Percentiles rank a stretch among this genome's conserved stretches.
phyloP scores from a whole-genome alignment of 2,113 vertebrate genomes.

The Strix aluco region DNA sequence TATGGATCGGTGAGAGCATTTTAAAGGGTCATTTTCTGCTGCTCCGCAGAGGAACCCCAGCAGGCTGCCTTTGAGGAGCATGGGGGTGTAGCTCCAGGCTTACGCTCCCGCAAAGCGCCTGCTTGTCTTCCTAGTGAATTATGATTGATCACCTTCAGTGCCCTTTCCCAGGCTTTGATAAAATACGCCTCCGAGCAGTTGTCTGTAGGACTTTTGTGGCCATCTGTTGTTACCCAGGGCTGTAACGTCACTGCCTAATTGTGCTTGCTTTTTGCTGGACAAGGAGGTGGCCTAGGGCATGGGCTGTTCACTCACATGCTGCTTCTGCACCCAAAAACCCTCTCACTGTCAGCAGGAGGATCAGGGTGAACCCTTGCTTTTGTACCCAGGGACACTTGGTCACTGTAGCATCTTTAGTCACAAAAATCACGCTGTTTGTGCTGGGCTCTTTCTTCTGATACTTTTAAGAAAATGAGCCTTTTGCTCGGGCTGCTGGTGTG shows the following conservation, averaged over 20 bases:
- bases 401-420: neutral
- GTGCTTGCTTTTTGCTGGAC: neutral
- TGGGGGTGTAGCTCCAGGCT: neutral
- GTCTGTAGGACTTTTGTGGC: neutral
- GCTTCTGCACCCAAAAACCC: neutral
- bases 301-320: accelerated
- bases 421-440: neutral
- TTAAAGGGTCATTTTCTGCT: neutral
- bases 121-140: neutral
- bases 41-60: neutral
- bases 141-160: neutral
- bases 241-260: neutral
- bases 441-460: neutral
- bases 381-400: too few species aligned
- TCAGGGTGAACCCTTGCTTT: neutral
- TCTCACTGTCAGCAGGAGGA: neutral
- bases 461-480: neutral
- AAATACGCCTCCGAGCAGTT: neutral
- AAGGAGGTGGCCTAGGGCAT: neutral
- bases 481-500: neutral
- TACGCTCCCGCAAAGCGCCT: neutral
- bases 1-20: neutral
- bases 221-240: neutral
- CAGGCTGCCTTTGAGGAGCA: neutral
- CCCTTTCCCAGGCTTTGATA: slow-evolving; percentile 12